Conservation (phyloP, 2,797 vertebrate species). For the Lagorchestes hirsutus region DNA sequence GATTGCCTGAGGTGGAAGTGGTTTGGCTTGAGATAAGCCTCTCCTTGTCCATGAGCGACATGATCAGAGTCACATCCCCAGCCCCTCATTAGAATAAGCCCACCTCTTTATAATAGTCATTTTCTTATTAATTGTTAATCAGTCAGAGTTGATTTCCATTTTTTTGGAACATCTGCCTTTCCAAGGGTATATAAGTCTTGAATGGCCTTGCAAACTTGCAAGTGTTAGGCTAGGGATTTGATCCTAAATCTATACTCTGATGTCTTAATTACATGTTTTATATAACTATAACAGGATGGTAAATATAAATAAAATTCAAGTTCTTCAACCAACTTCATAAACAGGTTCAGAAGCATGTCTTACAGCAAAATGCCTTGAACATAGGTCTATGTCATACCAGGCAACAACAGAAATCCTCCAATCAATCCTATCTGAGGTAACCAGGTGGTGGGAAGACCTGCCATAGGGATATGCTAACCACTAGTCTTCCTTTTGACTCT, state of each 20-base stretch:
- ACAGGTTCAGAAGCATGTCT: not conserved
- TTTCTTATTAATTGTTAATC: too few relatives aligned
- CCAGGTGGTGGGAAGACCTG: not conserved
- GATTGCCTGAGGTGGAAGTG: not conserved
- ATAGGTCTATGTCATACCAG: not conserved
- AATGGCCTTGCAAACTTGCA: not conserved
- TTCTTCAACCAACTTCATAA: not conserved
- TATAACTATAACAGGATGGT: not conserved
- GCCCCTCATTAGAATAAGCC: too few relatives aligned
- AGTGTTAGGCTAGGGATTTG: not conserved
- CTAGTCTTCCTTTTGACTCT: not conserved
- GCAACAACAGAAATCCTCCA: not conserved
- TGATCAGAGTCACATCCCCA: too few relatives aligned
- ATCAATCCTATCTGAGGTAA: not conserved
- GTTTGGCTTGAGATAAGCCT: not conserved
- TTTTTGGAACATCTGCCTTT: too few relatives aligned
- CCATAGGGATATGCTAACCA: not conserved
- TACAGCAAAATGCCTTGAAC: not conserved
- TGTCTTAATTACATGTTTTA: not conserved
- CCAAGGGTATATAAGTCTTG: too few relatives aligned
- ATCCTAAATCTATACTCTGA: not conserved
- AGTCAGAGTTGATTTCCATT: too few relatives aligned
- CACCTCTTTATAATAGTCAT: too few relatives aligned
- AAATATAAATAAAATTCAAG: not conserved
- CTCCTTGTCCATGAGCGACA: not conserved